These are phyloP conservation scores for Oceanodroma leucorhoa DNA, from an alignment of 2,797 vertebrate species.

Conservation along the genomic window DNA sequence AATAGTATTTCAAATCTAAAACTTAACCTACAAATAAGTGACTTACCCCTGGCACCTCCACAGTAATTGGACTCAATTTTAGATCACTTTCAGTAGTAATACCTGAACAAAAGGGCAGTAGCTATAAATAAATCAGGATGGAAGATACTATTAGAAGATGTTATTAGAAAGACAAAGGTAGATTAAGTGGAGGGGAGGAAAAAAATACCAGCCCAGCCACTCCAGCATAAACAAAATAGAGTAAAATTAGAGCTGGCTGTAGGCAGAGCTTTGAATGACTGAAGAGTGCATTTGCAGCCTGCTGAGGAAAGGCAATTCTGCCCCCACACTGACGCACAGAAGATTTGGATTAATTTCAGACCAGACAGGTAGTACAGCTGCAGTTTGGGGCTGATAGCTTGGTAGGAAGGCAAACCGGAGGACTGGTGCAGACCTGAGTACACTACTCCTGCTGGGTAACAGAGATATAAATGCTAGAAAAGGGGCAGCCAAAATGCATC, in stretches of 20 bases:
- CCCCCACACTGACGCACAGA: slow-evolving; percentile 15
- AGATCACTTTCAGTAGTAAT: neutral
- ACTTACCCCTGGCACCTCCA: neutral
- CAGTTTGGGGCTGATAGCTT: neutral
- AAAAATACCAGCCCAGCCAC: neutral
- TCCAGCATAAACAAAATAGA: slow-evolving; percentile 43
- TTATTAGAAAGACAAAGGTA: slow-evolving; percentile 24
- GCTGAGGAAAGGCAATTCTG: neutral
- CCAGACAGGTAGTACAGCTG: slow-evolving; percentile 1
- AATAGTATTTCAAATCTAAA: slow-evolving; percentile 3
- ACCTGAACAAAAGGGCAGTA: neutral
- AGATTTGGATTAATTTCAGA: slow-evolving; percentile 25
- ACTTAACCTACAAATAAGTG: neutral
- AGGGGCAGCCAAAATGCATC: neutral
- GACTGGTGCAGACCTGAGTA: neutral
- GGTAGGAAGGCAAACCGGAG: neutral
- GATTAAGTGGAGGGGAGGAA: neutral
- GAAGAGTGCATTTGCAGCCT: slow-evolving; percentile 25
- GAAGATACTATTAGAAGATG: neutral
- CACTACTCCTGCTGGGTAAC: slow-evolving; percentile 19
- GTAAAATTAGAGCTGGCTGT: slow-evolving; percentile 42
- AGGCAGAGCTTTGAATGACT: slow-evolving; percentile 47
- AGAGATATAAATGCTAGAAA: neutral
- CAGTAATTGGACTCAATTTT: slow-evolving; percentile 9
- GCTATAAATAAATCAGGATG: slow-evolving; percentile 8